Evolutionary conservation across 1,140 invertebrate species (phyloP).

Genomic region (Drosophila teissieri): DNA sequence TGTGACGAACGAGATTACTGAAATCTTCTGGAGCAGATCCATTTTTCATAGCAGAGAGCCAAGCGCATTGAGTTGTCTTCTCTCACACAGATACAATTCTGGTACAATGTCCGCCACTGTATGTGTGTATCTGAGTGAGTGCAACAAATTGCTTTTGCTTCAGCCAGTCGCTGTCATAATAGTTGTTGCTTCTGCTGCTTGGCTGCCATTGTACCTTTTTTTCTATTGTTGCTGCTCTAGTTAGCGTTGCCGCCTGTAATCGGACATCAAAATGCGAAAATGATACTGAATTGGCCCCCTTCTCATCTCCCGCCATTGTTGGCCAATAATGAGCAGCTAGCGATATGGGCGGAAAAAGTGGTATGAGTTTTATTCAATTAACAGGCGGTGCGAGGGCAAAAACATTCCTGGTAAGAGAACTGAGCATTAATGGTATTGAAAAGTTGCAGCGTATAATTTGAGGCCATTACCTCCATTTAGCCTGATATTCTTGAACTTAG

Average conservation of each 20-base stretch:
- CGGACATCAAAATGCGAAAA: slow-evolving; percentile 80
- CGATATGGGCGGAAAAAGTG: slow-evolving; percentile 12
- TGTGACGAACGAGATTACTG: slow-evolving; percentile 85
- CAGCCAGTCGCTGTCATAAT: slow-evolving; percentile 76
- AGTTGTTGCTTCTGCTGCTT: slow-evolving; percentile 56
- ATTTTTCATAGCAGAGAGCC: slow-evolving; percentile 78
- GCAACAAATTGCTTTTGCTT: slow-evolving; percentile 77
- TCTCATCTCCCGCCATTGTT: slow-evolving; percentile 48
- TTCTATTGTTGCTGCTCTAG: slow-evolving; percentile 77
- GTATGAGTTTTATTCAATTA: slow-evolving; percentile 23
- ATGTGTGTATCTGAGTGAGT: slow-evolving; percentile 51
- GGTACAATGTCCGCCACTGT: slow-evolving; percentile 3
- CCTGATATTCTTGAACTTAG: not conserved
- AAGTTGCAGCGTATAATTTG: not conserved
- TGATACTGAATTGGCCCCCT: slow-evolving; percentile 53
- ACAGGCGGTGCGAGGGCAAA: slow-evolving; percentile 5
- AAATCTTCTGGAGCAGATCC: slow-evolving; percentile 85
- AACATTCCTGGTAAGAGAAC: not conserved
- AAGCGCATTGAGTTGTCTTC: slow-evolving; percentile 67
- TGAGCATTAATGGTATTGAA: not conserved
- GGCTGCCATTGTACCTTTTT: slow-evolving; percentile 67
- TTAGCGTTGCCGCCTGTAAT: slow-evolving; percentile 64
- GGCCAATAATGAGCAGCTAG: slow-evolving; percentile 55
- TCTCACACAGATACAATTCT: slow-evolving; percentile 61
- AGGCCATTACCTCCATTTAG: not conserved